Evolutionary conservation across 1,140 invertebrate genomes (phyloP).

Genomic region (Eciton burchellii): DNA sequence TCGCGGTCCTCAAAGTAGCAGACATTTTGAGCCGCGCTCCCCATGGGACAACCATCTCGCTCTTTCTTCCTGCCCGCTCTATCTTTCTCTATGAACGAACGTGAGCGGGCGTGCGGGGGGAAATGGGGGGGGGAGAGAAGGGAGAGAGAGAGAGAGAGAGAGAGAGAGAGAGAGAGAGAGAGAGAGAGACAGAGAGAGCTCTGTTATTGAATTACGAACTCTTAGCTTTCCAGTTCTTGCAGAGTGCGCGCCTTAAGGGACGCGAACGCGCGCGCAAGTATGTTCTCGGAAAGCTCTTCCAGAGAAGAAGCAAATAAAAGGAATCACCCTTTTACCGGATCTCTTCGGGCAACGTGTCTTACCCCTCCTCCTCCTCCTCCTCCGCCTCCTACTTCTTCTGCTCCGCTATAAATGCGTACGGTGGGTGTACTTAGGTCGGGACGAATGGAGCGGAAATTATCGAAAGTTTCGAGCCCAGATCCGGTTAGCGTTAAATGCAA

Average conservation of each 20-base stretch:
- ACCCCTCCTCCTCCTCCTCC: neutral
- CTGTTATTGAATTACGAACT: constrained; percentile 85
- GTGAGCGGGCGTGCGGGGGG: no score
- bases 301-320: constrained; percentile 78
- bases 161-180: constrained; percentile 18
- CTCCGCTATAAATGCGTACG: constrained; percentile 49
- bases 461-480: neutral
- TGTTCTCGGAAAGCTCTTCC: constrained; percentile 81
- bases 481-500: neutral
- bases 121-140: no score
- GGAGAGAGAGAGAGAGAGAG: no score
- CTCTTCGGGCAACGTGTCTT: constrained; percentile 60
- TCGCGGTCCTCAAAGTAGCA: constrained; percentile 75
- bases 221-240: constrained; percentile 85
- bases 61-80: constrained; percentile 53
- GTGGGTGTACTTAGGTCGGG: neutral
- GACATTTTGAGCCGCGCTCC: constrained; percentile 79
- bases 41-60: constrained; percentile 68
- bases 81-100: constrained; percentile 71
- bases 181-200: constrained; percentile 77
- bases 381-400: no score
- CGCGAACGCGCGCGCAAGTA: constrained; percentile 75
- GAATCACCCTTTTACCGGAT: constrained; percentile 72
- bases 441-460: neutral
- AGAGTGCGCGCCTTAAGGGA: constrained; percentile 81